Conservation (phyloP, 92 coral and sea anemone genomes). For the Montipora capitata region DNA sequence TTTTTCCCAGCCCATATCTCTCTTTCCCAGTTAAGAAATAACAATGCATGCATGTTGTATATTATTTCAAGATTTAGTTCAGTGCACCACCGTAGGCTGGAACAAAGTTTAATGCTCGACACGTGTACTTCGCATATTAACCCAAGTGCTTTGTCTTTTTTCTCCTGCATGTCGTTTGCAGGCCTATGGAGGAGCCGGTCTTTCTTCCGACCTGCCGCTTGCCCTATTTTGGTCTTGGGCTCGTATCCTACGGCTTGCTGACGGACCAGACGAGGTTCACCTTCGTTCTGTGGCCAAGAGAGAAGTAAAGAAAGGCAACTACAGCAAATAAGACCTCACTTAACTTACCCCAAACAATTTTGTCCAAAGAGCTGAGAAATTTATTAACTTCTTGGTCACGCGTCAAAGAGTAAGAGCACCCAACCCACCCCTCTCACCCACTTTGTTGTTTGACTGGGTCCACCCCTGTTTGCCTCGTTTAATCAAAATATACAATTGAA, state of each 20-base stretch:
- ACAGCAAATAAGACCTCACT: neutral
- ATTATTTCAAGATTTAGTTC: no score
- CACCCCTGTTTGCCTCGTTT: no score
- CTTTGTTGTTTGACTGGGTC: no score
- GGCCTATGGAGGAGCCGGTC: slow-evolving; percentile 97
- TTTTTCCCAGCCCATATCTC: no score
- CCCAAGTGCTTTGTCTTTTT: neutral
- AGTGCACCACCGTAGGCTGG: neutral
- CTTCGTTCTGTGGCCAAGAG: slow-evolving; percentile 89
- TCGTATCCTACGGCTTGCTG: slow-evolving; percentile 95
- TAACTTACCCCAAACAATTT: no score
- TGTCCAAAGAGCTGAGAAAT: no score
- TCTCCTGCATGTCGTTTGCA: slow-evolving; percentile 1
- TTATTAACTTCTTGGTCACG: no score
- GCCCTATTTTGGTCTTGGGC: slow-evolving; percentile 97
- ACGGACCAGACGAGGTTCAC: slow-evolving; percentile 99
- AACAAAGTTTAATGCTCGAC: neutral
- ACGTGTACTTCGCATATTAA: no score
- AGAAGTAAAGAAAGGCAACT: slow-evolving; percentile 76
- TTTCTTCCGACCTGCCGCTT: slow-evolving; percentile 92
- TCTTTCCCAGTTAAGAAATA: no score
- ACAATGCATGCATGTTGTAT: neutral
- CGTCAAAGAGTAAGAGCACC: no score
- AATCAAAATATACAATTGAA: no score
- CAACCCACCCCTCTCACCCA: no score